These are phyloP conservation scores for Drosophila aff. DNA, from an alignment of 1,140 invertebrate species.

Conservation along the genomic window DNA sequence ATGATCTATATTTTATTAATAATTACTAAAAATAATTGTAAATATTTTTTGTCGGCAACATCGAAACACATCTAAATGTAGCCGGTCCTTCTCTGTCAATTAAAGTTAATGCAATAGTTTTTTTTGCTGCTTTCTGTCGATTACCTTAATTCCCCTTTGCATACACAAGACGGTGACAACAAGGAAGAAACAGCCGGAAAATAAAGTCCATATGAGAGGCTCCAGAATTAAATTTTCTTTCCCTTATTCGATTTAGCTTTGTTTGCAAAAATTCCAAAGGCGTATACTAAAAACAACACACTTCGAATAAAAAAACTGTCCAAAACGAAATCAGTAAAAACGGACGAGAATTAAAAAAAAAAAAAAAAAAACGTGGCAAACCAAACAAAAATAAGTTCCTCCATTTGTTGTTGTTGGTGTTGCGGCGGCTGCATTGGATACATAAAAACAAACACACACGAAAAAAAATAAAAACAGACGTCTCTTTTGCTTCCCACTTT, in stretches of 20 bases:
- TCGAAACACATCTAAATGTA: background rate
- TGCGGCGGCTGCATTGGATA: constrained; percentile 59
- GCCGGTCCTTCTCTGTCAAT: constrained; percentile 42
- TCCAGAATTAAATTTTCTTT: constrained; percentile 29
- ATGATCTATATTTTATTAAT: no score
- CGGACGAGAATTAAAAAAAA: constrained; percentile 13
- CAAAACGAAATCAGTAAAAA: constrained; percentile 59
- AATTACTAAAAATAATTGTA: no score
- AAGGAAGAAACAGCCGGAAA: background rate
- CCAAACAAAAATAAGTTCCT: constrained; percentile 71
- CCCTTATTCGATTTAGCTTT: constrained; percentile 22
- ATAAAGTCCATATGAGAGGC: background rate
- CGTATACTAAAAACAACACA: constrained; percentile 23
- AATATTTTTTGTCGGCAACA: background rate
- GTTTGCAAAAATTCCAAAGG: constrained; percentile 40
- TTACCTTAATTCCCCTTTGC: background rate
- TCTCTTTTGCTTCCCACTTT: constrained; percentile 33
- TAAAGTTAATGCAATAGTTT: constrained; percentile 36
- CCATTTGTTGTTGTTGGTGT: constrained; percentile 34
- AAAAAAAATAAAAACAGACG: constrained; percentile 45
- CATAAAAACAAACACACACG: constrained; percentile 34
- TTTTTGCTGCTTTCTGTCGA: constrained; percentile 6
- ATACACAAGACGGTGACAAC: background rate
- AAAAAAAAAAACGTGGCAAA: constrained; percentile 61
- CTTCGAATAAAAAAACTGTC: constrained; percentile 21